Base-by-base conservation (phyloP, 2,888 invertebrate genomes). In the Pammene fasciana region DNA sequence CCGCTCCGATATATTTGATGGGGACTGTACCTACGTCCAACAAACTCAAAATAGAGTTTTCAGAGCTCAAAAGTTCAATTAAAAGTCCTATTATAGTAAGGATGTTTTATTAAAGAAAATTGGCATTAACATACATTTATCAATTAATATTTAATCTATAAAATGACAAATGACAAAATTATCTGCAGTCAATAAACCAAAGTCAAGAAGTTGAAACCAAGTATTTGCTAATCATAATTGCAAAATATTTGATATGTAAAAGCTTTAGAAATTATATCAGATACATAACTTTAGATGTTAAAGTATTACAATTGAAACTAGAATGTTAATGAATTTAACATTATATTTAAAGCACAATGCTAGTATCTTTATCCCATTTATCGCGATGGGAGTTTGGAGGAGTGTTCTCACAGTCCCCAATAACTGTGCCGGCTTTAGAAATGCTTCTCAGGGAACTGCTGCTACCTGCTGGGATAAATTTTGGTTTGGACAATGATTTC, bases 341-440 rank as follows among this genome's bases (percentile, higher is more conserved):
- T 43, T n/a, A 34, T 16, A 50, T 43, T 71, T 74, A 79, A 72
- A 93, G 87, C 18, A 93, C 87, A 85, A 93, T 88, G 75, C 93
- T 93, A 74, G 73, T 88, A 52, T 93, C 92, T 80, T 92, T 89
- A 68, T 93, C 93, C 93, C 93, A 93, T 75, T 82, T 81, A 68
- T 92, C 93, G 34, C 92, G 86, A 66, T 93, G 89, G 57, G 91
- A 88, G 70, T 92, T 87, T 5, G 93, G 93, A 52, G 93, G 93
- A 36, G 93, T 93, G 71, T 93, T 93, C 75, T 93, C 93, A 82
- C 90, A 92, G 73, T 92, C 91, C 13, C 90, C 90, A 74, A 82
- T 80, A 43, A 89, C 77, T 5, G 75, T 81, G 65, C 83, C 76
- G 67, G 79, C 75, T 77, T 88, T 89, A 34, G 86, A 81, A 41